These are phyloP conservation scores for Aphis craccivora DNA, from an alignment of 1,140 invertebrate species.

Conservation along the genomic window DNA sequence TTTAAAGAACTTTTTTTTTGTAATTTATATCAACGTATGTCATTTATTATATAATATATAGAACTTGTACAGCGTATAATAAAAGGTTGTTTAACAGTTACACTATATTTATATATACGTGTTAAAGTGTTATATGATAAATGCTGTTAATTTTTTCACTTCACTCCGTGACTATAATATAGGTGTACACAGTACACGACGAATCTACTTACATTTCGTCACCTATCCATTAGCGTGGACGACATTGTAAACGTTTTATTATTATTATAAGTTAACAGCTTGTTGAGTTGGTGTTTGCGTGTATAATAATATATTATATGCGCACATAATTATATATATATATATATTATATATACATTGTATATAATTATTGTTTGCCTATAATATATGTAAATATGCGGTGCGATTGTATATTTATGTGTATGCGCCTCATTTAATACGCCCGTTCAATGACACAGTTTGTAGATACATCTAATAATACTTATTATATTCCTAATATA, in stretches of 20 bases:
- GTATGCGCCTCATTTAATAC: neutral
- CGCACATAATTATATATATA: too few relatives aligned
- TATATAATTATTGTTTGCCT: neutral
- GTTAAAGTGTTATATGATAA: conserved; percentile 28
- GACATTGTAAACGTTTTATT: conserved; percentile 37
- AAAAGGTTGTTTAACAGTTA: neutral
- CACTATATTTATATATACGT: neutral
- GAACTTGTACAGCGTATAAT: neutral
- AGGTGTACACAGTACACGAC: neutral
- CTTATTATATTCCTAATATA: neutral
- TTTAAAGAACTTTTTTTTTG: conserved; percentile 17
- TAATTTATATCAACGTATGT: conserved; percentile 21
- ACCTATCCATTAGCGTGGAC: neutral
- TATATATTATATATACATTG: neutral
- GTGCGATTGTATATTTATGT: neutral
- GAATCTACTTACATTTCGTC: conserved; percentile 35
- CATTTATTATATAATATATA: neutral
- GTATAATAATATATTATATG: neutral
- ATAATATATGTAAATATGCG: conserved; percentile 3
- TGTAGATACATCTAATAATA: neutral
- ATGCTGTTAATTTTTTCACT: conserved; percentile 28
- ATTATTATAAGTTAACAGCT: neutral
- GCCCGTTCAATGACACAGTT: neutral
- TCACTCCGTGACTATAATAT: neutral
- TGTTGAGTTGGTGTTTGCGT: neutral